Base-by-base conservation (phyloP, 92 coral and sea anemone genomes). In the Palythoa heliodiscus region DNA sequence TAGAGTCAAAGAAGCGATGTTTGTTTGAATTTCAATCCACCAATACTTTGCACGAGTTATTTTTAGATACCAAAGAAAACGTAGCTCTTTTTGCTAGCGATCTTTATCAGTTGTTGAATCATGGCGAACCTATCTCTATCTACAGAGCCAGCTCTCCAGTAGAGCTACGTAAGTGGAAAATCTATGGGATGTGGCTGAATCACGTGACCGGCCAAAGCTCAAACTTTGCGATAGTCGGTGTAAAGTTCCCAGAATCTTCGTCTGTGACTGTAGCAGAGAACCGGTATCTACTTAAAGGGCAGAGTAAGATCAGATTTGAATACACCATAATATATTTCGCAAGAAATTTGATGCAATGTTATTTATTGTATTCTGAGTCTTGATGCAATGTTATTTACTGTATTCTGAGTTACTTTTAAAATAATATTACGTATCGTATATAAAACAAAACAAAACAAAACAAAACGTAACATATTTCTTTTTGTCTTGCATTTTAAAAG, bases 171-270 rank as follows among this genome's bases (percentile, higher is more conserved):
- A 57, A 77, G 52, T 77, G 70, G 82, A 22, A 55, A 14, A 25
- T 77, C 17, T 55, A 55, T 55, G 82, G 82, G 24, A 47, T 57
- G 82, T 29, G 69, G 69, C 70, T 77, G 24, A 20, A 54, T 9
- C 82, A 77, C 52, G 52, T 15, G 69, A 64, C 43, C 7, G 82
- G 24, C 6, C 20, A 67, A 11, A 43, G 25, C 19, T 39, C 52
- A 14, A 77, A 64, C 67, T 77, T 24, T 54, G 82, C 82, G 5
- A 55, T 25, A 55, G 52, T 77, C 54, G 82, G 82, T n/a, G 82
- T 77, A 66, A 77, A 54, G 48, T 8, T 77, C 11, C 70, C 82
- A 17, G 52, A 24, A 29, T 25, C 69, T 1, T 77, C 82, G 8
- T 55, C 82, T 60, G 52, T 57, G 24, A 35, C 40, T 5, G 22